These are phyloP conservation scores for Jordanella pulchra DNA, from an alignment of 2,797 vertebrate species.

Conservation along the genomic window DNA sequence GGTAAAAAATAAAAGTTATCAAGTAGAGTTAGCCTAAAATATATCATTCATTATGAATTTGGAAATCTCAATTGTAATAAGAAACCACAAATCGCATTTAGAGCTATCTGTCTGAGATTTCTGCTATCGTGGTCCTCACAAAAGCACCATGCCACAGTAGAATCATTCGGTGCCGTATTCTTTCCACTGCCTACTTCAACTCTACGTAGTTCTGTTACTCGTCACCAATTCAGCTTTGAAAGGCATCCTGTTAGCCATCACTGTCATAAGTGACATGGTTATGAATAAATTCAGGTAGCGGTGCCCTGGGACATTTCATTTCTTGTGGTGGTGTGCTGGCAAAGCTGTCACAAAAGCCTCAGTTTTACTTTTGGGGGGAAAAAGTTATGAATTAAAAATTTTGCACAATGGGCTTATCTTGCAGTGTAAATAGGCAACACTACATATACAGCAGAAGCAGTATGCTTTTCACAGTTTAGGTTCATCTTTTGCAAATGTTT, in stretches of 20 bases:
- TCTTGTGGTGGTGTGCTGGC: slow-evolving; percentile 28
- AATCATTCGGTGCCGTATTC: slow-evolving; percentile 63
- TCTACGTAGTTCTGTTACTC: slow-evolving; percentile 66
- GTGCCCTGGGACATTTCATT: slow-evolving; percentile 48
- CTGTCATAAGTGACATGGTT: slow-evolving; percentile 65
- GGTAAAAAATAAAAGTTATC: background rate
- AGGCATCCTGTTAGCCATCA: slow-evolving; percentile 63
- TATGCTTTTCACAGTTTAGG: background rate
- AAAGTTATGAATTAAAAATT: slow-evolving; percentile 18
- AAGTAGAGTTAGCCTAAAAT: background rate
- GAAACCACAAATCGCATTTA: slow-evolving; percentile 27
- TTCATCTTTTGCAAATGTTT: background rate
- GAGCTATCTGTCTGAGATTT: slow-evolving; percentile 32
- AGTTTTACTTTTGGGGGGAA: slow-evolving; percentile 35
- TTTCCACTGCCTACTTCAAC: slow-evolving; percentile 43
- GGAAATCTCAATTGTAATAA: too few relatives aligned
- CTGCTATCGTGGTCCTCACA: slow-evolving; percentile 38
- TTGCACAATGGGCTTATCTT: background rate
- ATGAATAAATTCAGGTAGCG: slow-evolving; percentile 61
- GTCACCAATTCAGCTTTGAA: slow-evolving; percentile 68
- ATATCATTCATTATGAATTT: background rate
- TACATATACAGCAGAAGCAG: too few relatives aligned
- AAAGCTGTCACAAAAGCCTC: slow-evolving; percentile 48
- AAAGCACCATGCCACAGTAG: slow-evolving; percentile 27
- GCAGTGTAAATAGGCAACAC: background rate